phyloP scores from a whole-genome alignment of 2,888 invertebrate genomes.

The Campaea margaritaria region DNA sequence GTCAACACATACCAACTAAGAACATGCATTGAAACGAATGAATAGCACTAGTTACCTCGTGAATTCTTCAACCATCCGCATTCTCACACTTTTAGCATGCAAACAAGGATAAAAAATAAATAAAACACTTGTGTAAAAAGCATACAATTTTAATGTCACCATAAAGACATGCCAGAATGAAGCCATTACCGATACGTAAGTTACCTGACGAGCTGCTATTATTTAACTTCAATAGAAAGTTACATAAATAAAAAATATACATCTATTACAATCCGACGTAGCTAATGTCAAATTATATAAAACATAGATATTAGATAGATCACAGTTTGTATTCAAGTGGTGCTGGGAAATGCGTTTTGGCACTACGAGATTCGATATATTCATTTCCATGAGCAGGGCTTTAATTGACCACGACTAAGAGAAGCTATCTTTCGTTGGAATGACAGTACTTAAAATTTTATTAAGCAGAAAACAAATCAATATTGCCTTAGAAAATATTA shows the following conservation, averaged over 20 bases:
- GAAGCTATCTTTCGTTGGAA: slow-evolving; percentile 57
- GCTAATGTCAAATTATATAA: slow-evolving; percentile 67
- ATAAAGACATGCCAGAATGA: slow-evolving; percentile 79
- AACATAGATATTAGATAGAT: slow-evolving; percentile 67
- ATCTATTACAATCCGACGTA: slow-evolving; percentile 63
- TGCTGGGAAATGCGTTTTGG: slow-evolving; percentile 76
- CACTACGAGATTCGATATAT: slow-evolving; percentile 75
- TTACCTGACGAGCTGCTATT: slow-evolving; percentile 71
- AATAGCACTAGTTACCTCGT: slow-evolving; percentile 45
- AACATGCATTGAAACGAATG: slow-evolving; percentile 7
- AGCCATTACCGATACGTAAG: slow-evolving; percentile 71
- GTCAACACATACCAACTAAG: slow-evolving; percentile 6
- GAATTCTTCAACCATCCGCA: slow-evolving; percentile 81
- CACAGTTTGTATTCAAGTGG: slow-evolving; percentile 69
- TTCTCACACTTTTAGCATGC: slow-evolving; percentile 69
- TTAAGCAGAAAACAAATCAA: slow-evolving; percentile 58
- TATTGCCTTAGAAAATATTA: slow-evolving; percentile 77
- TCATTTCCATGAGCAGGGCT: slow-evolving; percentile 44
- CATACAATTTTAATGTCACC: slow-evolving; percentile 83
- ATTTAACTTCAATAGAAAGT: slow-evolving; percentile 77
- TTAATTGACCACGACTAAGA: slow-evolving; percentile 36
- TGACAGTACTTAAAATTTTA: slow-evolving; percentile 63
- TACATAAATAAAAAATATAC: slow-evolving; percentile 78
- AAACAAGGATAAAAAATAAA: slow-evolving; percentile 67
- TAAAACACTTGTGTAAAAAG: slow-evolving; percentile 78